Base-by-base conservation (phyloP, 2,888 invertebrate species). In the Periphyllus acericola region DNA sequence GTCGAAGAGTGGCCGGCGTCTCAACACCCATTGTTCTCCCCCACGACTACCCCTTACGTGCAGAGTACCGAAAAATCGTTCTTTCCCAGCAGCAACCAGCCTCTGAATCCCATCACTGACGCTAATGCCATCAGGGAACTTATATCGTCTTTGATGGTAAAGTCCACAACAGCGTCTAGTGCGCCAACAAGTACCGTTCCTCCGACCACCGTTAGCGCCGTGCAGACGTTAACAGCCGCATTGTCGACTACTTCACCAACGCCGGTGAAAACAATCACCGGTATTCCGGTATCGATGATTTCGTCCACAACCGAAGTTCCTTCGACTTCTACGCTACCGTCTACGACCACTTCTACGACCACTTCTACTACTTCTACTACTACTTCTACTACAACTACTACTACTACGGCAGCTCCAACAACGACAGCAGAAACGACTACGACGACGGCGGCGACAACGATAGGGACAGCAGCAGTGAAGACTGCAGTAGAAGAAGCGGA, bases 401-500 rank as follows among this genome's bases (percentile, higher is more conserved):
- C 71, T 19, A 40, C 55, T 29, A 75, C 21, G 9, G 32, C 52
- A 17, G 80, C 52, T 36, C 83, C 79, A 32, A 76, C 76, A 21
- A 75, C 76, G 71, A 36, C 46, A n/a, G 36, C 29, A 32, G 40
- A 32, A 68, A 80, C 74, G 29, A 83, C 84, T 36, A 83, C 68
- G 36, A 88, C 89, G 40, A 78, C 89, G 46, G 29, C 68, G 36
- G 83, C 79, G 36, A 76, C 87, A 19, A 79, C 88, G 68, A 90
- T 90, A 76, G 89, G 90, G 1, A 88, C 89, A 66, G 85, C 90
- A 46, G 89, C 89, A 68, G 87, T 89, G 14, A 82, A 89, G 32
- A 72, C 89, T 83, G 88, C 89, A 36, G 82, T 89, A 36, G 89
- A 90, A 32, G 89, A 90, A 89, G 90, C 90, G 34, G 89, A 90